These are phyloP conservation scores for Diacarnus erythraeanus DNA, from an alignment of 37 sponge, comb jelly and placozoan genomes.

Conservation along the genomic window DNA sequence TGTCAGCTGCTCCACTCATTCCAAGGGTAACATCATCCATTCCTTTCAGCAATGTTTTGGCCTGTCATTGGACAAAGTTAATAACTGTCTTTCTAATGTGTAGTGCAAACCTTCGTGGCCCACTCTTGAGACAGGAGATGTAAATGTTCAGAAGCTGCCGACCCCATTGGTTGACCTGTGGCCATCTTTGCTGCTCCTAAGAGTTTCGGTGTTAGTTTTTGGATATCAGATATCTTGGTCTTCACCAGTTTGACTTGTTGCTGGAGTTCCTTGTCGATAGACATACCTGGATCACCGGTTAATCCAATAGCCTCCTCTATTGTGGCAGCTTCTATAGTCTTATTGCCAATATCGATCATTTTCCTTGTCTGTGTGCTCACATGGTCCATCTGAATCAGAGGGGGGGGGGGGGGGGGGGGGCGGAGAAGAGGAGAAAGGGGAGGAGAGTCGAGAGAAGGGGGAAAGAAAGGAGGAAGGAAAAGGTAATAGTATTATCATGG, in stretches of 20 bases:
- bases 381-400: conserved; percentile 50
- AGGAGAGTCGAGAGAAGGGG: no score
- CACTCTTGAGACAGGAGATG: conserved; percentile 75
- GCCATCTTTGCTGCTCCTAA: conserved; percentile 53
- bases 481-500: no score
- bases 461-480: neutral
- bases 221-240: conserved; percentile 33
- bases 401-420: no score
- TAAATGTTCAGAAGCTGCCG: conserved; percentile 30
- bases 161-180: neutral
- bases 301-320: conserved; percentile 63
- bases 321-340: conserved; percentile 55
- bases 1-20: conserved; percentile 63
- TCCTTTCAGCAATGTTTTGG: conserved; percentile 49
- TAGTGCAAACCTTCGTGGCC: conserved; percentile 76
- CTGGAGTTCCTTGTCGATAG: conserved; percentile 38
- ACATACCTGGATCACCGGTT: neutral
- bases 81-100: neutral
- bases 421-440: no score
- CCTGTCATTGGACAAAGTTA: no score
- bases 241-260: conserved; percentile 51
- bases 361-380: conserved; percentile 51
- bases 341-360: conserved; percentile 65
- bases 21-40: conserved; percentile 65
- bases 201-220: conserved; percentile 63